Base-by-base conservation (phyloP, 2,888 invertebrate genomes). In the Andrena fulva region DNA sequence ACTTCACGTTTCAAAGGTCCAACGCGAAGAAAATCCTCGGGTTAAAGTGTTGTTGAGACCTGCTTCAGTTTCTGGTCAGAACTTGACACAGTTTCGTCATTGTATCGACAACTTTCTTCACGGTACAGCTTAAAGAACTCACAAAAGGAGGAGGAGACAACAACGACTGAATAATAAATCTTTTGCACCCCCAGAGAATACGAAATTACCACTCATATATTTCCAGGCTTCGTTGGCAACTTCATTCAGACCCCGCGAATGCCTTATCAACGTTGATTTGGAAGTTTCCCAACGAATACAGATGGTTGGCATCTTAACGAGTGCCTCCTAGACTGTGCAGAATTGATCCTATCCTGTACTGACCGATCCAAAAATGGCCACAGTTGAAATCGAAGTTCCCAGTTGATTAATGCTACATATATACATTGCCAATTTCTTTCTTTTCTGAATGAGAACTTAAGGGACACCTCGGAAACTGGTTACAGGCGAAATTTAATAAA, bases 251-350 rank as follows among this genome's bases (percentile, higher is more conserved):
- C 50, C 24, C 6, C 42, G 52, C 24, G 27, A 33, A 50, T 59
- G 69, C 24, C 82, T 80, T 82, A 80, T 82, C 74, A 82, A 82
- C 66, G 66, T 80, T 75, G 80, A 82, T 80, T 80, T 74, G 80
- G 71, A 82, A 71, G 66, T 80, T 75, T 80, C 70, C 67, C 82
- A 82, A 69, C 69, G 66, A 81, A 80, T 73, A 69, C 50, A n/a
- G 31, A 56, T 60, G 24, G 71, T 62, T 56, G 56, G 72, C 68
- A 63, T 72, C 56, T 80, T 72, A 71, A 80, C 70, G 77, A 80
- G 62, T 54, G 4, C 27, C 52, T 24, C 20, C 48, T 50, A 31
- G 52, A 59, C n/a, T 12, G 64, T 56, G 29, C 27, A 24, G 62
- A 56, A 48, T 20, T 12, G 27, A 10, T 16, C n/a, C 31, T 12